Evolutionary conservation across 1,140 invertebrate species (phyloP), one percentile per base, ranked within the genome.

Genomic region (Pararge aegeria): DNA sequence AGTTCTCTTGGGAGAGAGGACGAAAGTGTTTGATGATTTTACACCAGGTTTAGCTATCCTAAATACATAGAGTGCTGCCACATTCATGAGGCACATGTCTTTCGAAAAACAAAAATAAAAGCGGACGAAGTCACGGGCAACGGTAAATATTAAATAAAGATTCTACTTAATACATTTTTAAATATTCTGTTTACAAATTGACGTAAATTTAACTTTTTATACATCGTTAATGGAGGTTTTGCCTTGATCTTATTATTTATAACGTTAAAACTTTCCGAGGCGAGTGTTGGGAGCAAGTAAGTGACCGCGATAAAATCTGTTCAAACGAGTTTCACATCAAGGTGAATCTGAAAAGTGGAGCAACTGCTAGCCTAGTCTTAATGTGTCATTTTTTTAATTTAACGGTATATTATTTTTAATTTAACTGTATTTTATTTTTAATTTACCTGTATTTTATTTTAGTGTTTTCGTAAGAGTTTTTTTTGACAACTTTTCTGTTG

Each of bases 241-340:
- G 5, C 38, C 38, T 42, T 42, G 38, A 15, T 42, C 38, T 42
- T 18, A 18, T 42, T 42, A 42, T 42, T 15, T 42, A 18, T 42
- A 42, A 42, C 12, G 38, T 42, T 42, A 42, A 42, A 42, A 16
- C 15, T 42, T 18, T 42, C 38, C 15, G 38, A 16, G 38, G 4
- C 15, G 38, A 16, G 38, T 15, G 38, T 5, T n/a, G n/a, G n/a
- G 4, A 5, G 15, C 2, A 12, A 42, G 38, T 18, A 42, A 42
- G 38, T 42, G 38, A 42, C 38, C 38, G 38, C 38, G 38, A 42
- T 42, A 42, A 16, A 18, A 42, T 42, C 38, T 42, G 38, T 42
- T 37, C 24, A 40, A 54, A 54, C 52, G 37, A 54, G 52, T 54
- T 54, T 19, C 40, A 42, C 40, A 16, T 54, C 52, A 54, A 54